These are phyloP conservation scores for Rhynchonema sp. DNA, from an alignment of 2,888 invertebrate species.

Conservation along the genomic window DNA sequence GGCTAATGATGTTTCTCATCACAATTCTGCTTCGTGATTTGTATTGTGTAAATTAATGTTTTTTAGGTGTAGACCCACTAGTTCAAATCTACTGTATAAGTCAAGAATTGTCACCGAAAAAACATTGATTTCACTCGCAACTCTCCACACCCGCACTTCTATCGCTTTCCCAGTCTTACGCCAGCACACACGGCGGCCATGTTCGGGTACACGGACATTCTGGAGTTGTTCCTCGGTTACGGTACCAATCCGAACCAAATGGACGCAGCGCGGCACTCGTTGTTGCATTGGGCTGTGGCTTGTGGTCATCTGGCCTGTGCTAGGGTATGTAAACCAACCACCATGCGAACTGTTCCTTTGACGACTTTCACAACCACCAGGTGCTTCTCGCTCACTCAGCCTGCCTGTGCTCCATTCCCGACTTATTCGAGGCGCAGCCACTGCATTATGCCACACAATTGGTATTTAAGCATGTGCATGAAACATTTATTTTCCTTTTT, in stretches of 20 bases:
- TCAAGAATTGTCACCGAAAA: no score
- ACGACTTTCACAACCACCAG: no score
- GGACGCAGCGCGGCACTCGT: conserved; percentile 81
- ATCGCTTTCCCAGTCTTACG: not conserved
- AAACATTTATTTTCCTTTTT: conserved; percentile 14
- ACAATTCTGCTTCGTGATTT: no score
- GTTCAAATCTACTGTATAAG: not conserved
- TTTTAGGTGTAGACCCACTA: not conserved
- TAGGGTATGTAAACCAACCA: no score
- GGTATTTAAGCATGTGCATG: conserved; percentile 40
- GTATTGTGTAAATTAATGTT: not conserved
- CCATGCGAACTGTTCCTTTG: no score
- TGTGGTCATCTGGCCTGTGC: conserved; percentile 10
- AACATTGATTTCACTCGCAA: no score
- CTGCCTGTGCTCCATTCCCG: not conserved
- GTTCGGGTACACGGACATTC: not conserved
- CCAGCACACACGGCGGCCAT: not conserved
- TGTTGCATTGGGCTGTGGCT: conserved; percentile 89
- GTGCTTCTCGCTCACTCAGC: not conserved
- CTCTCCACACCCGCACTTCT: no score
- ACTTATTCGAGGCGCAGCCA: conserved; percentile 49
- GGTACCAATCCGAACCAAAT: conserved; percentile 71
- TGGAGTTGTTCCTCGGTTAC: conserved; percentile 4
- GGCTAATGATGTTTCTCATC: not conserved
- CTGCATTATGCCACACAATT: conserved; percentile 95